These are phyloP conservation scores for Vesta saturnalis DNA, from an alignment of 2,888 invertebrate species.

Conservation along the genomic window DNA sequence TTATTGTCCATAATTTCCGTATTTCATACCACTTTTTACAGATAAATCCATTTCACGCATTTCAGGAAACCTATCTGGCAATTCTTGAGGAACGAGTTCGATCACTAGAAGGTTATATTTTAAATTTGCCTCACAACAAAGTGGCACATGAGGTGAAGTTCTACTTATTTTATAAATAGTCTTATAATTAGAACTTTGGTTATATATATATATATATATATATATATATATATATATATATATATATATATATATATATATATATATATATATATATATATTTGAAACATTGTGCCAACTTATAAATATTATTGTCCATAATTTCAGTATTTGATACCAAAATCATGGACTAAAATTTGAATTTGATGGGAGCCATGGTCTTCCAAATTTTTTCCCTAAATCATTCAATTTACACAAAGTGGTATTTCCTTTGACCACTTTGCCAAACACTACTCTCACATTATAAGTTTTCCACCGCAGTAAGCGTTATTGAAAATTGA, in stretches of 20 bases:
- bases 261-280: no score
- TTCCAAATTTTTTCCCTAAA: constrained; percentile 56
- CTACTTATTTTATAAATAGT: constrained; percentile 96
- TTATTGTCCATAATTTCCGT: neutral
- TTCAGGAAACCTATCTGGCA: constrained; percentile 96
- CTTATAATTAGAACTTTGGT: constrained; percentile 98
- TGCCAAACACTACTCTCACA: constrained; percentile 65
- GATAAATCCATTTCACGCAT: constrained; percentile 98
- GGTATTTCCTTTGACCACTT: constrained; percentile 58
- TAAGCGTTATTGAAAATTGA: constrained; percentile 65
- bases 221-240: no score
- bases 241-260: no score
- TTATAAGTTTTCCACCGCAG: constrained; percentile 60
- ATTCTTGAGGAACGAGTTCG: constrained; percentile 97
- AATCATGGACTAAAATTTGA: constrained; percentile 26
- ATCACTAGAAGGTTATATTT: constrained; percentile 78
- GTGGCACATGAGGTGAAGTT: constrained; percentile 42
- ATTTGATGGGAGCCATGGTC: constrained; percentile 45
- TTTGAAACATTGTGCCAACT: neutral
- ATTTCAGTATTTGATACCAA: neutral
- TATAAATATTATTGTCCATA: neutral
- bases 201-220: no score
- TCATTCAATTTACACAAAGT: constrained; percentile 56
- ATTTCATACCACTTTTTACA: constrained; percentile 87
- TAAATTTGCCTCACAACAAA: constrained; percentile 46